phyloP scores from a whole-genome alignment of 2,113 vertebrate genomes.

The Orcinus orca region DNA sequence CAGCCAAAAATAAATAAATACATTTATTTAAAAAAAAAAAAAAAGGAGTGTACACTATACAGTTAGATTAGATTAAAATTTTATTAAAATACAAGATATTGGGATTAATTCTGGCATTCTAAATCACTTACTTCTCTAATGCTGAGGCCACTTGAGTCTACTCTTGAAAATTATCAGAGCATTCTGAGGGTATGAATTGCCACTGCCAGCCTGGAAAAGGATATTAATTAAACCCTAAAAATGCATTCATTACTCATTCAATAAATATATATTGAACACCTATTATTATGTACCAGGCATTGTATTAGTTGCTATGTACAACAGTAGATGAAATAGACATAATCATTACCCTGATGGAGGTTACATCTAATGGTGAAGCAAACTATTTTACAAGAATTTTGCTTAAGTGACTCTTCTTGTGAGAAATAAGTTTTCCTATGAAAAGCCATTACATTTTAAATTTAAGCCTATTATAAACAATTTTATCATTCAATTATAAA shows the following conservation, averaged over 20 bases:
- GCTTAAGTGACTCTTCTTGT: neutral
- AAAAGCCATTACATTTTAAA: neutral
- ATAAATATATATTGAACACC: neutral
- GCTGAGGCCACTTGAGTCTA: neutral
- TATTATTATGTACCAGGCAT: neutral
- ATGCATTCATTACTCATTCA: neutral
- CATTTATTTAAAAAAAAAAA: too few relatives aligned
- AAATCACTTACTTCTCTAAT: slow-evolving; percentile 2
- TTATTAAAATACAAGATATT: neutral
- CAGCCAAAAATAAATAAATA: too few relatives aligned
- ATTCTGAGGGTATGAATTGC: neutral
- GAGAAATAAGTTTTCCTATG: neutral
- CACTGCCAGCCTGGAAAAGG: neutral
- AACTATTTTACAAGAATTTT: neutral
- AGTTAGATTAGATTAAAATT: neutral
- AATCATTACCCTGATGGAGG: neutral
- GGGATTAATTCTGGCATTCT: neutral
- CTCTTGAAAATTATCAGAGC: neutral
- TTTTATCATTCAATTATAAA: neutral
- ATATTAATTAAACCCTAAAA: neutral
- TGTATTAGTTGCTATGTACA: neutral
- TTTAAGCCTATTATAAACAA: neutral
- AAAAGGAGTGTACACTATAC: neutral
- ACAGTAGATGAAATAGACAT: neutral
- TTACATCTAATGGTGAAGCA: neutral